These are phyloP conservation scores for Brachyptera risi DNA, from an alignment of 2,888 invertebrate species.

Conservation along the genomic window DNA sequence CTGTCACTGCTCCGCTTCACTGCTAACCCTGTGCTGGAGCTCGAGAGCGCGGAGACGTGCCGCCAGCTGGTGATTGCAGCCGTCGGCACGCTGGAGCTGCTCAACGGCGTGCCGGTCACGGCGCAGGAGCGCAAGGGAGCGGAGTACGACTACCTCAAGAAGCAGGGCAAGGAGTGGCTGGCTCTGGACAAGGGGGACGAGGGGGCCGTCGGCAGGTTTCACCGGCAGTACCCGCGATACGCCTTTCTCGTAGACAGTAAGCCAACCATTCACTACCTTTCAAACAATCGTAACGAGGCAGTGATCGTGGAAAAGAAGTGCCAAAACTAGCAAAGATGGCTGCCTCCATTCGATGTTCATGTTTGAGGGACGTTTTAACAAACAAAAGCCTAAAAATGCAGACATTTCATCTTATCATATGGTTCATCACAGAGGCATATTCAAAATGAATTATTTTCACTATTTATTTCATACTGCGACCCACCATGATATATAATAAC, in stretches of 20 bases:
- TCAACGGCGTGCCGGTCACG: conserved; percentile 68
- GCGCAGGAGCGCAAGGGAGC: conserved; percentile 74
- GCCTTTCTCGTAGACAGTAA: conserved; percentile 68
- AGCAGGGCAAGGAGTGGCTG: conserved; percentile 71
- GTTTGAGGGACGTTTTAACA: too few relatives aligned
- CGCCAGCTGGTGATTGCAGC: conserved; percentile 79
- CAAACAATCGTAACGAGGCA: too few relatives aligned
- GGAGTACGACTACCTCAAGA: conserved; percentile 87
- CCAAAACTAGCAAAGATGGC: too few relatives aligned
- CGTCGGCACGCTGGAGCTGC: conserved; percentile 62
- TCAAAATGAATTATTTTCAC: too few relatives aligned
- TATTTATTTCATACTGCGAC: too few relatives aligned
- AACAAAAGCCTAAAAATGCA: too few relatives aligned
- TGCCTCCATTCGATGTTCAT: too few relatives aligned
- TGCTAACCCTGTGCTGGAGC: conserved; percentile 64
- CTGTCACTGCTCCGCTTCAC: conserved; percentile 65
- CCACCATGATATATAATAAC: too few relatives aligned
- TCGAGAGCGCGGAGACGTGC: conserved; percentile 64
- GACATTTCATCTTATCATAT: too few relatives aligned
- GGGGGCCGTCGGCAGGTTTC: conserved; percentile 50
- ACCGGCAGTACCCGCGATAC: conserved; percentile 71
- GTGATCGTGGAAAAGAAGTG: too few relatives aligned
- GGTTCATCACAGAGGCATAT: too few relatives aligned
- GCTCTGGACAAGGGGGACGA: conserved; percentile 48
- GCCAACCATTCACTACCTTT: too few relatives aligned